These are phyloP conservation scores for Papilio aristodemus DNA, from an alignment of 1,140 invertebrate species.

Conservation along the genomic window DNA sequence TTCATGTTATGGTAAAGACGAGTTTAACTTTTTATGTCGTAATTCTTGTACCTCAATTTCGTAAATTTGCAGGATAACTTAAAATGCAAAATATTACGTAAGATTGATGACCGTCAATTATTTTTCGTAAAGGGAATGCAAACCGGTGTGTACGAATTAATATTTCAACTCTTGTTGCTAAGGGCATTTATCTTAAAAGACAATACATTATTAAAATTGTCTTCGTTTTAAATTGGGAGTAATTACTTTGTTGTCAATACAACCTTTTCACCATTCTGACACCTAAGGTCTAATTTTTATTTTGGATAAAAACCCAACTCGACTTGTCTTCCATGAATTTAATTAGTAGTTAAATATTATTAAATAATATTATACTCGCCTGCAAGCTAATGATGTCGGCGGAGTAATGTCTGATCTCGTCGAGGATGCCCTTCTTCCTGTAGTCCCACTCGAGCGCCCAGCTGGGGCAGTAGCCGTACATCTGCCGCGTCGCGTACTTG, in stretches of 20 bases:
- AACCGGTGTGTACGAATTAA: neutral
- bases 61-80: neutral
- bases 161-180: slow-evolving; percentile 10
- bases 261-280: no score
- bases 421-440: slow-evolving; percentile 97
- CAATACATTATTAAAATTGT: no score
- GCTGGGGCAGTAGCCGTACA: slow-evolving; percentile 98
- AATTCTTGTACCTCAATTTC: neutral
- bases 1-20: neutral
- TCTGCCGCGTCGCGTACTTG: slow-evolving; percentile 98
- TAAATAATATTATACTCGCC: slow-evolving; percentile 44
- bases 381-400: slow-evolving; percentile 98
- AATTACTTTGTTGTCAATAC: no score
- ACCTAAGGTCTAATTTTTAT: no score
- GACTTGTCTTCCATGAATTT: no score
- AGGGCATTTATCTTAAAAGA: neutral
- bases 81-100: slow-evolving; percentile 24
- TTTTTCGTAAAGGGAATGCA: slow-evolving; percentile 5
- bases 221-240: no score
- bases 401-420: slow-evolving; percentile 97
- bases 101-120: slow-evolving; percentile 20
- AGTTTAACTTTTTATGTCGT: neutral
- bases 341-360: neutral
- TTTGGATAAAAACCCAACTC: no score
- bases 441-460: slow-evolving; percentile 99